phyloP scores from a whole-genome alignment of 2,888 invertebrate species.

The Eupithecia subfuscata region DNA sequence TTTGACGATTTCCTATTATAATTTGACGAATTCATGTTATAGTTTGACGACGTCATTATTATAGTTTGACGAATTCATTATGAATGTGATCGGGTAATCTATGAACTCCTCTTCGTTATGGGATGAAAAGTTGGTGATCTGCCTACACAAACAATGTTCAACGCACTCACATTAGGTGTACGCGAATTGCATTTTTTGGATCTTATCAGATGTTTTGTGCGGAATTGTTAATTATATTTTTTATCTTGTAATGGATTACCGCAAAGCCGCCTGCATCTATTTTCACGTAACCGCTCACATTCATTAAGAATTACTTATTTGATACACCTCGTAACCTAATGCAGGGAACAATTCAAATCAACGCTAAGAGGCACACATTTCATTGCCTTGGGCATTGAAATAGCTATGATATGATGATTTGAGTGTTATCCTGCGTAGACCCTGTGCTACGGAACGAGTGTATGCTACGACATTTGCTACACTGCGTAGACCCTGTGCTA shows the following conservation, averaged over 20 bases:
- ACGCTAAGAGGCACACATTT: background rate
- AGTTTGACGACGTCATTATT: too few species aligned
- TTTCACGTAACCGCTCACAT: too few species aligned
- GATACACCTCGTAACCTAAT: background rate
- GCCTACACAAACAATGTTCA: background rate
- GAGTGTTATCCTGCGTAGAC: background rate
- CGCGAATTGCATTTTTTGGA: background rate
- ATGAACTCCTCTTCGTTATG: background rate
- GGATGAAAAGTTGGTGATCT: background rate
- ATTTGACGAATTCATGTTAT: too few species aligned
- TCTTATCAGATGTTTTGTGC: too few species aligned
- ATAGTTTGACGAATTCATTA: background rate
- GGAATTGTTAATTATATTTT: too few species aligned
- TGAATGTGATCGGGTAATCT: background rate
- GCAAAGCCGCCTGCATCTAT: background rate
- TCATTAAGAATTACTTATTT: background rate
- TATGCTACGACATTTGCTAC: too few species aligned
- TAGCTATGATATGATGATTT: too few species aligned
- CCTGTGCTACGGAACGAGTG: too few species aligned
- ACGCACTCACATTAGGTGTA: background rate
- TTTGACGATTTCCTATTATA: too few species aligned
- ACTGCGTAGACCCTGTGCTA: too few species aligned
- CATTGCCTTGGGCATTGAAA: background rate
- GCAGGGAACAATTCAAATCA: background rate
- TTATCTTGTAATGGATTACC: too few species aligned